Percentiles rank a stretch among this genome's conserved stretches.
Evolutionary conservation across 2,797 vertebrate genomes (phyloP).

Genomic region (Sparidentex hasta): DNA sequence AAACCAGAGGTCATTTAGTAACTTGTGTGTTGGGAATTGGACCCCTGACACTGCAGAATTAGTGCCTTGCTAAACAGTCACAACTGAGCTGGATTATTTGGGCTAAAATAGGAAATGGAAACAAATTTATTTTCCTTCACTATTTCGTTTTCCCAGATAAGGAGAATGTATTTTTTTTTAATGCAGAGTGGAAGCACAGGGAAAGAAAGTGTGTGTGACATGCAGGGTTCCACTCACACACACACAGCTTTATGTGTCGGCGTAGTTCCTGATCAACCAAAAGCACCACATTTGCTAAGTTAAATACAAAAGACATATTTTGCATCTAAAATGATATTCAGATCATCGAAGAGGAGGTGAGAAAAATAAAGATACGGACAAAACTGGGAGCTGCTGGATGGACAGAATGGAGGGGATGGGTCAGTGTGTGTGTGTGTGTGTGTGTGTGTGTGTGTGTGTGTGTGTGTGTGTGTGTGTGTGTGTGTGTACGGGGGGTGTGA

Average conservation of each 20-base stretch:
- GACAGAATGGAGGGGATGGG: constrained; percentile 59
- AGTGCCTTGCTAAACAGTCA: constrained; percentile 23
- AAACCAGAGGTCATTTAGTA: constrained; percentile 34
- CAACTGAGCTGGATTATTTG: neutral
- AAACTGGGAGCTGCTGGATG: constrained; percentile 29
- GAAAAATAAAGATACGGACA: constrained; percentile 14
- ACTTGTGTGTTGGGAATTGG: neutral
- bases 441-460: constrained; percentile 16
- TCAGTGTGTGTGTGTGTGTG: constrained; percentile 69
- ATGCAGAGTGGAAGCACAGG: neutral
- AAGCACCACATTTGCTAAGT: neutral
- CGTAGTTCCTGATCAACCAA: neutral
- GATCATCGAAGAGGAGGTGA: neutral
- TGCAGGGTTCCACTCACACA: neutral
- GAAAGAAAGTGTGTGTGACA: neutral
- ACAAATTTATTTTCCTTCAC: neutral
- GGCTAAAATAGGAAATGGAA: neutral
- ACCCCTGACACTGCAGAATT: constrained; percentile 15
- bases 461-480: constrained; percentile 73
- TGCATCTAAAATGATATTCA: neutral
- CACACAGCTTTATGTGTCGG: neutral
- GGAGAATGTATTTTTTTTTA: neutral
- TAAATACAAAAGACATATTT: neutral
- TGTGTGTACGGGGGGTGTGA: constrained; percentile 38
- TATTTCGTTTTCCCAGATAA: neutral